Evolutionary conservation across 2,888 invertebrate genomes (phyloP), one percentile per base, ranked within the genome.

Genomic region (Scrobipalpa costella): DNA sequence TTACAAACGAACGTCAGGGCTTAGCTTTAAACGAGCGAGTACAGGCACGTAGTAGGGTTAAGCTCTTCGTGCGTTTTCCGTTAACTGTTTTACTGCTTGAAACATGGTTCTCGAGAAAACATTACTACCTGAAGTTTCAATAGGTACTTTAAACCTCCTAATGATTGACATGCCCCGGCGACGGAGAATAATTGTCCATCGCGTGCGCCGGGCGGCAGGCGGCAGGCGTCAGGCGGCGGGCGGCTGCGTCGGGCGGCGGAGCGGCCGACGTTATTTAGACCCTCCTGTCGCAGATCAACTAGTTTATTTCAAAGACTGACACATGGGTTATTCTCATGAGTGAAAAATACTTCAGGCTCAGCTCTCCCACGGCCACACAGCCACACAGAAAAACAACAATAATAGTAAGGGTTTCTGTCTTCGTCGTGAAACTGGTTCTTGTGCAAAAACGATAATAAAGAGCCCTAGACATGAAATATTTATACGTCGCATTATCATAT

Each of bases 401-500:
- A 64, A 63, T 59, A 67, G 66, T 63, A 60, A 78, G 76, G 74
- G 74, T 75, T 77, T 75, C 74, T 78, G 78, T 81, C 82, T 83
- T 84, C 80, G 75, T 80, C 74, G 74, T 76, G 78, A 77, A 78
- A 80, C 78, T 79, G 83, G 88, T 88, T 88, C 76, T 77, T 71
- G 75, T 72, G 81, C 85, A 87, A 90, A 90, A 89, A 90, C 83
- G 83, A 86, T 83, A 82, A 79, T 33, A 86, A 84, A 82, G 79
- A 78, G 73, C 78, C 78, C 76, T 81, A 85, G 82, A 83, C 85
- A 88, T 89, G 83, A 87, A 90, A 89, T 87, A 90, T 88, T 88
- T 89, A 89, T 90, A 86, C 81, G 77, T 81, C 77, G 78, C 85
- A 90, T 91, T 91, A 91, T 90, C 90, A 91, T 91, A 90, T 88